Base-by-base conservation (phyloP, 2,888 invertebrate species). In the Sepioteuthis lessoniana region DNA sequence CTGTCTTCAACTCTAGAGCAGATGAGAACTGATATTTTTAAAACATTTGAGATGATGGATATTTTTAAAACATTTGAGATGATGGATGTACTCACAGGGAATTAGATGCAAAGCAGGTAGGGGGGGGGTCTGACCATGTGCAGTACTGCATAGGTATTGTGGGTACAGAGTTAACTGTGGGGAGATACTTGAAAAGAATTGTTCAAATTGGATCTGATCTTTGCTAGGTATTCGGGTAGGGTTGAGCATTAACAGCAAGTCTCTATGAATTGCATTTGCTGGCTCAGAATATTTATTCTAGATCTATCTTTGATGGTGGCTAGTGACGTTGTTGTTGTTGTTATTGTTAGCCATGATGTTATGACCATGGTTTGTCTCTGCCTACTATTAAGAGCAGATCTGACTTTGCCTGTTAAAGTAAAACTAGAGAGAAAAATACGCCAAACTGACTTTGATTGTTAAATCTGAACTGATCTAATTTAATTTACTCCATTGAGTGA, bases 171-270 rank as follows among this genome's bases (percentile, higher is more conserved):
- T 76, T 76, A n/a, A n/a, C 35, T 19, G n/a, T 76, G 76, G 76
- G 76, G n/a, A n/a, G 76, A 76, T 76, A 76, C 76, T 76, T 35
- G n/a, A 76, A 76, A 76, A 76, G 76, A 76, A 76, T 76, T n/a
- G 76, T 76, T 76, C 35, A 76, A 76, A 76, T 76, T 76, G n/a
- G 76, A 76, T 76, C 76, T 76, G n/a, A 76, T 76, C 76, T 76
- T 16, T 76, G 76, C n/a, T 16, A 0, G n/a, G 76, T 0, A 76
- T 76, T 76, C 76, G 76, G 76, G 76, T n/a, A 76, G 31, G 76
- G n/a, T 76, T 76, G n/a, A n/a, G n/a, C n/a, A 76, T 76, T 35
- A n/a, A n/a, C 35, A 35, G 76, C 35, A n/a, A n/a, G 21, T 42
- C 42, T 42, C 42, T 76, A 76, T 76, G n/a, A 76, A 76, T 76